Evolutionary conservation across 1,140 invertebrate species (phyloP).

Genomic region (Philotrypesis tridentata): DNA sequence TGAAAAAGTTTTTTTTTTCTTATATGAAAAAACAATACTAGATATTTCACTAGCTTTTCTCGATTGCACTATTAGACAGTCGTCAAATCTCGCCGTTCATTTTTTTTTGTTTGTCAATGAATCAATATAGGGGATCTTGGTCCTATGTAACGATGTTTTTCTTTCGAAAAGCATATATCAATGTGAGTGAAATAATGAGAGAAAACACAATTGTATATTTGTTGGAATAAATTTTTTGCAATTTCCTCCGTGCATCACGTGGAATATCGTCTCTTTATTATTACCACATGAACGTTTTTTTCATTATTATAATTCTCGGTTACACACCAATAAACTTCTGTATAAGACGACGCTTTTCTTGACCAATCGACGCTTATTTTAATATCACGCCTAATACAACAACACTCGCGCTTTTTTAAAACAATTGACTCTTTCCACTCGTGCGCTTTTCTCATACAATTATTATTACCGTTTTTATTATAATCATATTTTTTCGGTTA

Average conservation of each 20-base stretch:
- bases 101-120: slow-evolving; percentile 32
- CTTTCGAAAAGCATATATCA: slow-evolving; percentile 3
- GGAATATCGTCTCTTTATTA: slow-evolving; percentile 28
- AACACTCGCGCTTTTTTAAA: not conserved
- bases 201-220: slow-evolving; percentile 41
- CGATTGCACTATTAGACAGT: not conserved
- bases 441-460: slow-evolving; percentile 9
- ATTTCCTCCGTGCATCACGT: slow-evolving; percentile 41
- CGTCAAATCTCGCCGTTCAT: slow-evolving; percentile 48
- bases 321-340: slow-evolving; percentile 58
- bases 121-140: slow-evolving; percentile 59
- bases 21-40: not conserved
- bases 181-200: slow-evolving; percentile 46
- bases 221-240: slow-evolving; percentile 45
- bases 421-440: slow-evolving; percentile 30
- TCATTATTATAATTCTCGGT: slow-evolving; percentile 62
- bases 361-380: slow-evolving; percentile 38
- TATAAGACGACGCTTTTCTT: slow-evolving; percentile 23
- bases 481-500: slow-evolving; percentile 18
- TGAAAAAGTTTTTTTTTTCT: not conserved
- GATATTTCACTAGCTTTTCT: not conserved
- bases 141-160: slow-evolving; percentile 57
- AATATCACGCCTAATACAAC: no score
- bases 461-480: slow-evolving; percentile 45
- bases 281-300: slow-evolving; percentile 53